Base-by-base conservation (phyloP, 1,140 invertebrate genomes). In the Dreissena polymorpha region DNA sequence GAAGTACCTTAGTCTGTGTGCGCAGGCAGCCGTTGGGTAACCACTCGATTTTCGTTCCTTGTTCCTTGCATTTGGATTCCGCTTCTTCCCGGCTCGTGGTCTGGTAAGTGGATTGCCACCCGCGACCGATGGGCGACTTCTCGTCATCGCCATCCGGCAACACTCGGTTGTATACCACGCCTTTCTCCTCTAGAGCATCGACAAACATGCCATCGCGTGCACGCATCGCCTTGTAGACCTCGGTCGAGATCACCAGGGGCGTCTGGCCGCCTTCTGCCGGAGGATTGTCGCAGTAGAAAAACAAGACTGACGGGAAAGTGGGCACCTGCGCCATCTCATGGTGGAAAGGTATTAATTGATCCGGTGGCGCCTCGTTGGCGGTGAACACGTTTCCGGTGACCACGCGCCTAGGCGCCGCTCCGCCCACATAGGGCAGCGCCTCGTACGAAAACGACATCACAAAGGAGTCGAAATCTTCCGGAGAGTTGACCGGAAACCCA, bases 261-360 rank as follows among this genome's bases (percentile, higher is more conserved):
- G 90, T 91, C 49, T 91, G 83, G 13, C 89, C 90, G 10, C 89
- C 90, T 70, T 85, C 68, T 67, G 64, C 64, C 10, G 90, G 87
- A 63, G 70, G 68, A 13, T 86, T 67, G 55, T 90, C 87, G 71
- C 90, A 91, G 73, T 86, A 90, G 79, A 91, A 91, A 73, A 90
- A 90, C 5, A 91, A 57, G 14, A 85, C 80, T 1, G 76, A 83
- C 10, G 90, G 90, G 72, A 85, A 90, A n/a, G 85, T 88, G 0
- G 88, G 89, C 1, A 90, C 89, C 71, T 91, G 90, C 7, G 90
- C 89, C 89, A 91, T 91, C 68, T 91, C 90, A 57, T 91, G 90
- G 64, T 91, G 90, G 60, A 90, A 91, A 0, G 88, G 88, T 50
- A 91, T 90, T 12, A 84, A 83, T 39, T 85, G 76, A n/a, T 89